Evolutionary conservation across 2,888 invertebrate species (phyloP).

Genomic region (Torymus aiolomorphi): DNA sequence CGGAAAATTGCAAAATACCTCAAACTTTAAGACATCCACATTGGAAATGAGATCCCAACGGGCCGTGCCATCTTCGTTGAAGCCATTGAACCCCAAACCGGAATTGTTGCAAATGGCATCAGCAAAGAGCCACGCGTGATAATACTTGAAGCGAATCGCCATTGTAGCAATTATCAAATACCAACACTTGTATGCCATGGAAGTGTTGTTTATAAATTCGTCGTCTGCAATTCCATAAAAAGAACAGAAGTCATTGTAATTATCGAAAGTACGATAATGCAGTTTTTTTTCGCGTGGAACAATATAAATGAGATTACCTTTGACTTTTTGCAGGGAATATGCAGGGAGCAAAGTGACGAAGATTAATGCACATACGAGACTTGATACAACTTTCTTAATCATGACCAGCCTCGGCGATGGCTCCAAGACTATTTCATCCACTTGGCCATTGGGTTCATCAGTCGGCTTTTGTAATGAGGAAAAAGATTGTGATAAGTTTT

Average conservation of each 20-base stretch:
- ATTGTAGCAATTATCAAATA: conserved; percentile 87
- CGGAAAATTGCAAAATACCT: conserved; percentile 79
- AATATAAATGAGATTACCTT: conserved; percentile 76
- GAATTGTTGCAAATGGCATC: conserved; percentile 97
- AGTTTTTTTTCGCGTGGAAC: neutral
- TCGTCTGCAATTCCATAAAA: conserved; percentile 76
- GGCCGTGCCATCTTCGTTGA: conserved; percentile 83
- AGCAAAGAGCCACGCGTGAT: conserved; percentile 97
- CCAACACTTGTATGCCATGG: conserved; percentile 82
- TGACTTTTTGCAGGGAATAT: conserved; percentile 84
- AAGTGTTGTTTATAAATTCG: conserved; percentile 80
- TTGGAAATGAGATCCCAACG: conserved; percentile 96
- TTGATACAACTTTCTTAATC: conserved; percentile 83
- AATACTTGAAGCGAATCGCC: conserved; percentile 92
- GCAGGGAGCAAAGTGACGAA: conserved; percentile 84
- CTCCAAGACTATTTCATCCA: conserved; percentile 78
- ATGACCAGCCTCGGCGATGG: conserved; percentile 86
- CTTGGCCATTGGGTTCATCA: conserved; percentile 71
- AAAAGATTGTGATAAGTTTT: too few relatives aligned
- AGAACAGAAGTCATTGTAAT: conserved; percentile 48
- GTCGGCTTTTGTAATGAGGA: too few relatives aligned
- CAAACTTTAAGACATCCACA: conserved; percentile 91
- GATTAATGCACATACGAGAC: conserved; percentile 83
- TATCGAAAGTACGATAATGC: neutral
- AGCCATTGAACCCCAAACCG: conserved; percentile 92